These are phyloP conservation scores for Aporophyla lueneburgensis DNA, from an alignment of 2,888 invertebrate genomes.

Conservation along the genomic window DNA sequence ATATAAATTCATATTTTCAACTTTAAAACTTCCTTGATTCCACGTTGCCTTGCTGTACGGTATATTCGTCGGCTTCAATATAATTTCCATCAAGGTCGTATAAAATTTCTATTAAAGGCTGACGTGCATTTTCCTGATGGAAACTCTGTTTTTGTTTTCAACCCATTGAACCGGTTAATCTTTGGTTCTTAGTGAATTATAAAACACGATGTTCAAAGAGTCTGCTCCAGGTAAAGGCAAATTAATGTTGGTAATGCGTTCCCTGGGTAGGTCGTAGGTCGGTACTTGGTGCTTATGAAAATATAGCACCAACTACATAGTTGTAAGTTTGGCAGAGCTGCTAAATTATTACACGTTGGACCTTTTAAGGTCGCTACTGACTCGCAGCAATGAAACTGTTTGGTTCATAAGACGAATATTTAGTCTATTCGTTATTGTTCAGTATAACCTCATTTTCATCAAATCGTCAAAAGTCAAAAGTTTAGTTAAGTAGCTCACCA, in stretches of 20 bases:
- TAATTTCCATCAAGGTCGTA: slow-evolving; percentile 34
- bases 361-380: background rate
- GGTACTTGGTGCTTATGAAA: background rate
- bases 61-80: slow-evolving; percentile 19
- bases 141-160: slow-evolving; percentile 46
- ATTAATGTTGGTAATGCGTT: slow-evolving; percentile 11
- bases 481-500: too few relatives aligned
- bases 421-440: too few relatives aligned
- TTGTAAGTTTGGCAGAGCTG: slow-evolving; percentile 14
- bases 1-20: slow-evolving; percentile 7
- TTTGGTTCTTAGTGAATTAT: slow-evolving; percentile 43
- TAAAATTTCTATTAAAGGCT: slow-evolving; percentile 28
- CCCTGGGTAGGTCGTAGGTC: background rate
- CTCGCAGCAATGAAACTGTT: background rate
- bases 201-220: slow-evolving; percentile 26
- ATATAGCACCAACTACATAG: background rate
- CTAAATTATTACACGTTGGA: background rate
- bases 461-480: background rate
- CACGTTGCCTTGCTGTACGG: background rate
- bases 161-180: slow-evolving; percentile 45
- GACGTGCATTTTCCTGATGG: slow-evolving; percentile 29
- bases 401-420: background rate
- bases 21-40: slow-evolving; percentile 11
- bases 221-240: slow-evolving; percentile 13
- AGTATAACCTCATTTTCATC: background rate